Evolutionary conservation across 2,888 invertebrate species (phyloP).

Genomic region (Rhingia campestris): DNA sequence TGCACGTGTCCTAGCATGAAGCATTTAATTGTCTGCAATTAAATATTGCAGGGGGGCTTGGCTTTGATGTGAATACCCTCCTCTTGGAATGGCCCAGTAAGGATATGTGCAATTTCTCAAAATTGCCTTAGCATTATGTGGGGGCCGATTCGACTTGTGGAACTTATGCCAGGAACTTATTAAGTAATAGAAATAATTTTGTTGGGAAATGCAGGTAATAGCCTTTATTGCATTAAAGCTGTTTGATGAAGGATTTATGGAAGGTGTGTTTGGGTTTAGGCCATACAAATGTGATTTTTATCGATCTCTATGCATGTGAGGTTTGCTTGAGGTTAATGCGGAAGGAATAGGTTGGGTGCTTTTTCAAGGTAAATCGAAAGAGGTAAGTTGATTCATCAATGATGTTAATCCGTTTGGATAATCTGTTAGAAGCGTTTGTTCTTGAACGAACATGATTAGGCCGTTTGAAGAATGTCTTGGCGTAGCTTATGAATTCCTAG

Average conservation of each 20-base stretch:
- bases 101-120: slow-evolving; percentile 30
- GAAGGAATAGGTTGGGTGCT: too few species aligned
- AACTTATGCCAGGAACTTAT: not conserved
- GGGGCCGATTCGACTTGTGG: not conserved
- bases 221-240: not conserved
- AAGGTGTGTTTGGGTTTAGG: too few species aligned
- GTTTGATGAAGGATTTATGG: not conserved
- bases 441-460: too few species aligned
- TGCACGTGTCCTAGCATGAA: slow-evolving; percentile 40
- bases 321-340: too few species aligned
- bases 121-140: slow-evolving; percentile 11
- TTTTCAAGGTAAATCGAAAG: too few species aligned
- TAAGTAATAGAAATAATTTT: slow-evolving; percentile 6
- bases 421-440: too few species aligned
- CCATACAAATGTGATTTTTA: too few species aligned
- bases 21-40: slow-evolving; percentile 55
- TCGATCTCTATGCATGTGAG: too few species aligned
- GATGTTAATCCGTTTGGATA: too few species aligned
- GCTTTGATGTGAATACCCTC: slow-evolving; percentile 13
- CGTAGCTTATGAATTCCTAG: too few species aligned
- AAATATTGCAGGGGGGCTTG: not conserved
- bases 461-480: too few species aligned
- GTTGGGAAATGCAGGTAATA: not conserved
- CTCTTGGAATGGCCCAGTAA: not conserved
- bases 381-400: too few species aligned